Percentiles rank a stretch among this genome's conserved stretches.
Conservation (phyloP, 2,797 vertebrate genomes). For the Scolopax bukidnonensis region DNA sequence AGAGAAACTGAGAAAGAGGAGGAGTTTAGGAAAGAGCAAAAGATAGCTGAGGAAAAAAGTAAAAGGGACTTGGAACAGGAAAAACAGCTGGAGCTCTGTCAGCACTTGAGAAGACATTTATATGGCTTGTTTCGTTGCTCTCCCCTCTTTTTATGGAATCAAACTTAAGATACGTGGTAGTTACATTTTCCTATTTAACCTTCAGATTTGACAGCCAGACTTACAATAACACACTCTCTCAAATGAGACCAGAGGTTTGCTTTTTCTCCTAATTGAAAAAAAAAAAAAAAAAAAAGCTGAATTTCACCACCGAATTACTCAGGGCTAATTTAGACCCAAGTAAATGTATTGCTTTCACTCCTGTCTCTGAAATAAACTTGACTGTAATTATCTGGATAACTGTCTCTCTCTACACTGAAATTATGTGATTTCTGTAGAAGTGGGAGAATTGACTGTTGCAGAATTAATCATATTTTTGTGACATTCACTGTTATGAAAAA, state of each 20-base stretch:
- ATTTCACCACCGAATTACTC: constrained; percentile 24
- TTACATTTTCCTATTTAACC: neutral
- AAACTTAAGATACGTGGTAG: neutral
- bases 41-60: neutral
- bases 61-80: neutral
- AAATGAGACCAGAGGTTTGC: constrained; percentile 11
- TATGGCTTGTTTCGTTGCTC: neutral
- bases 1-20: neutral
- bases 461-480: constrained; percentile 51
- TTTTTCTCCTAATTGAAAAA: neutral
- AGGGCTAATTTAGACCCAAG: constrained; percentile 64
- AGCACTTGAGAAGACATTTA: neutral
- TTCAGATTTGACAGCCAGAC: neutral
- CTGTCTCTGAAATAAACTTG: constrained; percentile 52
- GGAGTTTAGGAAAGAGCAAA: neutral
- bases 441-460: constrained; percentile 37
- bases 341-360: constrained; percentile 65
- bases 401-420: constrained; percentile 55
- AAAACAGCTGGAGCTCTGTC: neutral
- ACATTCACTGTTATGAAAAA: constrained; percentile 18
- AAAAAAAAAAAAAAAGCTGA: constrained; percentile 40
- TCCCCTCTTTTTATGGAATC: neutral
- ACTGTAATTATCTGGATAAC: constrained; percentile 57
- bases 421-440: constrained; percentile 54
- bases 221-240: neutral